Base-by-base conservation (phyloP, 1,140 invertebrate species). In the Monochamus saltuarius region DNA sequence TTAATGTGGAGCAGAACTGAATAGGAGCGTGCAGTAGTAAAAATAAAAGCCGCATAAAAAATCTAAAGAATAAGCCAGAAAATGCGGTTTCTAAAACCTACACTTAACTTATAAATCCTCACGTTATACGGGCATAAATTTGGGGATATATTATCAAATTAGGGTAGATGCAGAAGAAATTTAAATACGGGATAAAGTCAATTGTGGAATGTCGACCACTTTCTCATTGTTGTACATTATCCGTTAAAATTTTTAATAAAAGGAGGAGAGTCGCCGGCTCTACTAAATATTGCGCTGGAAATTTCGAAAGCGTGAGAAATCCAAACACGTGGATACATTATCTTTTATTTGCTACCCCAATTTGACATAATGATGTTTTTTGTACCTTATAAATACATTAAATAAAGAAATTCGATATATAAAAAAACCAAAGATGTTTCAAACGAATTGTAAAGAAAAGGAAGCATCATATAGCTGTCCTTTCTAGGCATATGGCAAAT, bases 31-130 rank as follows among this genome's bases (percentile, higher is more conserved):
- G 45, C 45, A 47, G 13, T 29, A 10, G 13, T 29, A 10, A 16
- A 17, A n/a, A 19, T 47, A 47, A 47, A 47, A 47, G 29, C 11
- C 45, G 0, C 17, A 47, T n/a, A 47, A 47, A 47, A 47, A 47
- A 14, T 47, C 45, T 22, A 29, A 29, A 29, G 22, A 29, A 29
- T 19, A 17, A 11, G 16, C n/a, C 11, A 9, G 39, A 47, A 37
- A 29, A 34, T 54, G 39, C 9, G 52, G 22, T 40, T 11, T 4
- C 34, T 22, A 10, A 54, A 39, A 38, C 36, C 39, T 37, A 46
- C 39, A 53, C 36, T 58, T 56, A 56, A 56, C 59, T 56, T 62
- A 56, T 62, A 62, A 62, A 62, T 62, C 61, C 38, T 43, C 61
- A 50, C 55, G 22, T 57, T 49, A 56, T 29, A 40, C 34, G 59